Conservation (phyloP, 2,113 vertebrate species). For the Monopterus albus region DNA sequence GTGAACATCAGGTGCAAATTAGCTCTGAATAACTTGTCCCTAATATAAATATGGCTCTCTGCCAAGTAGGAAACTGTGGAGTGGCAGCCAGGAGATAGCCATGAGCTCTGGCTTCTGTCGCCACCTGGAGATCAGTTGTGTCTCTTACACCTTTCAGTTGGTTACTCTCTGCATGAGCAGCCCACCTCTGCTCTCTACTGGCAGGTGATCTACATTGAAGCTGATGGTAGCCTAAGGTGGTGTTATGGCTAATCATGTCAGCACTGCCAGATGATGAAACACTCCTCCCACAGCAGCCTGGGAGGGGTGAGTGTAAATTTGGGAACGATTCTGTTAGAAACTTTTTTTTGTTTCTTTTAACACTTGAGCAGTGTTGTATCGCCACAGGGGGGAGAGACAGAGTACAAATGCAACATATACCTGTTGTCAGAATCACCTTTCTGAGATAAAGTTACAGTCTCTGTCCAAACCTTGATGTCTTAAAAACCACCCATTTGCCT, state of each 20-base stretch:
- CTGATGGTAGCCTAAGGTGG: constrained; percentile 60
- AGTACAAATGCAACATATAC: constrained; percentile 36
- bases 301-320: background rate
- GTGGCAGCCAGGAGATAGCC: background rate
- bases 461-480: constrained; percentile 10
- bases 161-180: background rate
- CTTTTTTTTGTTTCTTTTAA: constrained; percentile 28
- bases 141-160: background rate
- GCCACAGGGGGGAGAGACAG: background rate
- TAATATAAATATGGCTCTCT: constrained; percentile 70
- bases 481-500: background rate
- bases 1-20: constrained; percentile 85
- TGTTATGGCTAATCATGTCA: constrained; percentile 53
- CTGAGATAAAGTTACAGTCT: background rate
- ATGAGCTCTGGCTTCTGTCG: constrained; percentile 21
- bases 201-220: constrained; percentile 58
- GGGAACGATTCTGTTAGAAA: background rate
- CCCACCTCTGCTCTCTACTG: constrained; percentile 72
- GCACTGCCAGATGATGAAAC: constrained; percentile 24
- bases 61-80: constrained; percentile 62
- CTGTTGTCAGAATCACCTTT: constrained; percentile 48
- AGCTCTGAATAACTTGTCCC: constrained; percentile 68
- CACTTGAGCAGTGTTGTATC: constrained; percentile 14
- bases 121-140: constrained; percentile 16
- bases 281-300: background rate